Base-by-base conservation (phyloP, 2,797 vertebrate species). In the Sternotherus odoratus region DNA sequence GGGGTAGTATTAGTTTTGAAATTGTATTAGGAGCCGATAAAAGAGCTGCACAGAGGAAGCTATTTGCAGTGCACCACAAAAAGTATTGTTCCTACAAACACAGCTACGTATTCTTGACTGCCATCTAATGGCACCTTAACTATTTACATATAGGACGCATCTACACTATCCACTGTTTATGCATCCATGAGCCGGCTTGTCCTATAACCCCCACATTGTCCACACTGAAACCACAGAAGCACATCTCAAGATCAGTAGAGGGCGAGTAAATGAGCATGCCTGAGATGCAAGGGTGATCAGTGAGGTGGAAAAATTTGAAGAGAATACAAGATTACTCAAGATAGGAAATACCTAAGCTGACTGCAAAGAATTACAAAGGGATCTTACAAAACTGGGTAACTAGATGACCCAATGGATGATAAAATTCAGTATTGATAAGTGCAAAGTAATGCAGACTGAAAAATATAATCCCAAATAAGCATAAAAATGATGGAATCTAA, bases 101-200 rank as follows among this genome's bases (percentile, higher is more conserved):
- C 12, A 50, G 11, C 4, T 79, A 28, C 6, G 4, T 53, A n/a
- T 57, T 57, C 15, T 6, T 78, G 12, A 83, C 2, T 19, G 16
- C 11, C 6, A 2, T 1, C 0, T 66, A 6, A n/a, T 54, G 75
- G 48, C 50, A 26, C 4, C 36, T 79, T 3, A 15, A 19, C 1
- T 57, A 77, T 43, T 5, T 72, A 24, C 7, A 30, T 57, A 57
- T 69, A 83, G 19, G 39, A 21, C 69, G 53, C 79, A 3, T 56
- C 30, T 43, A 49, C 12, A 21, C n/a, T 66, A 66, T 17, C n/a
- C n/a, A 36, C n/a, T 21, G 63, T 21, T 36, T 17, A 66, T 36
- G n/a, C n/a, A 36, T 19, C 63, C 17, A 21, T 66, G n/a, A 66
- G n/a, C 33, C 4, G 0, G 17, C 63, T 66, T 66, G 63, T 36